Evolutionary conservation across 1,140 invertebrate species (phyloP), one percentile per base, ranked within the genome.

Genomic region (Lepidurus packardi): DNA sequence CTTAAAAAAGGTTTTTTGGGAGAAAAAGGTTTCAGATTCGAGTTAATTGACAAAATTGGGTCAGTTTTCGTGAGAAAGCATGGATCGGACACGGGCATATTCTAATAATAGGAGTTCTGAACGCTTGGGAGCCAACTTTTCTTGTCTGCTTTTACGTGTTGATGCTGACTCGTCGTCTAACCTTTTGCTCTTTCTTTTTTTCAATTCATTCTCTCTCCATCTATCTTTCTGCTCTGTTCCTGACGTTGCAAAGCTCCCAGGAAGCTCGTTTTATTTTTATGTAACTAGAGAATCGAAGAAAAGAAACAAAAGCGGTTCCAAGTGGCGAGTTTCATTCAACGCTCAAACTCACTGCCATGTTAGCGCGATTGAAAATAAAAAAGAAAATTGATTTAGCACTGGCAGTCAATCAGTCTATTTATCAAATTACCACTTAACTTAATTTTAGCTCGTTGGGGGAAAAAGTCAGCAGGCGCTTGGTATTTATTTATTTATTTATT

Each of bases 91-190:
- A 65, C 53, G 7, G 53, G 53, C 1, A 16, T 7, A 65, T 65
- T 65, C 53, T 65, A 65, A 65, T 11, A n/a, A 11, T 65, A 65
- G 53, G 53, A 65, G 21, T 21, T 21, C 53, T 16, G 53, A 21
- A 65, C 53, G 53, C 53, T 65, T 65, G 6, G 53, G 53, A 65
- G 53, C 53, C 53, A 65, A 65, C 53, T 65, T 65, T 65, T 65
- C 53, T 21, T n/a, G 53, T 65, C 53, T 65, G 53, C 53, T 65
- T 65, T 65, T 21, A 65, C 53, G 53, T 65, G 53, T 65, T 65
- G 8, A 13, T 65, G 53, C 53, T 65, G n/a, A 65, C 53, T 65
- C 53, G 16, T 65, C 34, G 34, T 34, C 34, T 34, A 34, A 34
- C 34, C 53, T 65, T 65, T 65, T n/a, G n/a, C 7, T n/a, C 6